These are phyloP conservation scores for Tetragnatha versicolor DNA, from an alignment of 1,140 invertebrate genomes.

Conservation along the genomic window DNA sequence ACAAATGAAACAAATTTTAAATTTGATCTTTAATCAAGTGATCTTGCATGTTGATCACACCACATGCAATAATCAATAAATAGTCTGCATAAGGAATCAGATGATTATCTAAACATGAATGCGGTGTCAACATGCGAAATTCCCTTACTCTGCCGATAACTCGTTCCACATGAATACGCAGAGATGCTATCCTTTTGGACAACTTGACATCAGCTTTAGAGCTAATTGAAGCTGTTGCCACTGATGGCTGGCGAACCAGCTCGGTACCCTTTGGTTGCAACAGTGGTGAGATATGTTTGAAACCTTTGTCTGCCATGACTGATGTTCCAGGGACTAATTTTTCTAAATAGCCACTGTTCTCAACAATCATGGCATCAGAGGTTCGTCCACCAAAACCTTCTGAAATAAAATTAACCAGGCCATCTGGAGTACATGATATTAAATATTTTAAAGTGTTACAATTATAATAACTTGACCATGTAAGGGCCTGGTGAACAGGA, in stretches of 20 bases:
- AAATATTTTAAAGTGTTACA: too few relatives aligned
- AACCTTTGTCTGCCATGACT: slow-evolving; percentile 7
- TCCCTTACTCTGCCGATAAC: background rate
- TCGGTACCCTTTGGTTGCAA: too few relatives aligned
- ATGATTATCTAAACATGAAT: too few relatives aligned
- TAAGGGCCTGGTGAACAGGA: too few relatives aligned
- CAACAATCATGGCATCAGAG: slow-evolving; percentile 11
- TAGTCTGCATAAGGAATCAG: background rate
- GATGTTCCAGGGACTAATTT: slow-evolving; percentile 16
- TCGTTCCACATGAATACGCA: background rate
- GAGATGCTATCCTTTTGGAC: background rate
- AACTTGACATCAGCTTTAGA: background rate
- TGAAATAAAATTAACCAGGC: slow-evolving; percentile 9
- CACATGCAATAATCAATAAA: slow-evolving; percentile 3
- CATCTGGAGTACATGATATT: too few relatives aligned
- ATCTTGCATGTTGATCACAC: slow-evolving; percentile 1
- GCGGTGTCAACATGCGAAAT: too few relatives aligned
- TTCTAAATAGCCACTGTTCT: background rate
- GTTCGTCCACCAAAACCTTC: slow-evolving; percentile 1
- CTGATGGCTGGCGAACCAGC: background rate
- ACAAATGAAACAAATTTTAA: too few relatives aligned
- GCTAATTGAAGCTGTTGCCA: background rate
- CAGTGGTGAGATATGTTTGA: slow-evolving; percentile 6
- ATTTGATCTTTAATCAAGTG: too few relatives aligned
- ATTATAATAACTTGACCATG: too few relatives aligned